These are phyloP conservation scores for Lucinisca nassula DNA, from an alignment of 2,888 invertebrate genomes.

Conservation along the genomic window DNA sequence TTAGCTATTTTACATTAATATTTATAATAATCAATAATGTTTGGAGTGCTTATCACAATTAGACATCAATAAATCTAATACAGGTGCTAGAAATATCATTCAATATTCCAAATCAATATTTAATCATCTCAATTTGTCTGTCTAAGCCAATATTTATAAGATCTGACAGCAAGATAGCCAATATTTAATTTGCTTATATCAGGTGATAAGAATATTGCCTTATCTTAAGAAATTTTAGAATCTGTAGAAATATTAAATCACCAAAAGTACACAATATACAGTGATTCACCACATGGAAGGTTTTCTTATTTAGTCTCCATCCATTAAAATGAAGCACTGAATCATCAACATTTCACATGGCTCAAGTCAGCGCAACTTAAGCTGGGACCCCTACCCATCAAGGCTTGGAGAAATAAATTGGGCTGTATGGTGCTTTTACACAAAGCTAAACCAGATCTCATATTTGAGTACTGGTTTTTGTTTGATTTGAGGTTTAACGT, in stretches of 20 bases:
- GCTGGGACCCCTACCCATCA: no score
- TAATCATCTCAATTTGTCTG: not conserved
- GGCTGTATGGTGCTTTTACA: no score
- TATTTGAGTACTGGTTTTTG: no score
- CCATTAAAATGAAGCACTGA: no score
- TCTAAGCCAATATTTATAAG: not conserved
- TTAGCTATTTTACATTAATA: not conserved
- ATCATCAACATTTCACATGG: no score
- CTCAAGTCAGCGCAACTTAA: no score
- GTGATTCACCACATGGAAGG: no score
- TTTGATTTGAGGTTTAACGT: no score
- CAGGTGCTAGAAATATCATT: slow-evolving; percentile 5
- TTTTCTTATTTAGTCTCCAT: no score
- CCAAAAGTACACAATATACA: not conserved
- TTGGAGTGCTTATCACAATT: not conserved
- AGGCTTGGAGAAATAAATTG: no score
- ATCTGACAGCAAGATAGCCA: not conserved
- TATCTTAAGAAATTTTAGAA: not conserved
- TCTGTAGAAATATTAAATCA: not conserved
- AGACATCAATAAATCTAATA: not conserved
- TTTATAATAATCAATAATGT: not conserved
- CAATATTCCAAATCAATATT: not conserved
- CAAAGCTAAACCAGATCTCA: no score
- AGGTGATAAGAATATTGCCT: not conserved
- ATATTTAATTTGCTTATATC: not conserved